Base-by-base conservation (phyloP, 2,888 invertebrate species). In the Cheilosia soror region DNA sequence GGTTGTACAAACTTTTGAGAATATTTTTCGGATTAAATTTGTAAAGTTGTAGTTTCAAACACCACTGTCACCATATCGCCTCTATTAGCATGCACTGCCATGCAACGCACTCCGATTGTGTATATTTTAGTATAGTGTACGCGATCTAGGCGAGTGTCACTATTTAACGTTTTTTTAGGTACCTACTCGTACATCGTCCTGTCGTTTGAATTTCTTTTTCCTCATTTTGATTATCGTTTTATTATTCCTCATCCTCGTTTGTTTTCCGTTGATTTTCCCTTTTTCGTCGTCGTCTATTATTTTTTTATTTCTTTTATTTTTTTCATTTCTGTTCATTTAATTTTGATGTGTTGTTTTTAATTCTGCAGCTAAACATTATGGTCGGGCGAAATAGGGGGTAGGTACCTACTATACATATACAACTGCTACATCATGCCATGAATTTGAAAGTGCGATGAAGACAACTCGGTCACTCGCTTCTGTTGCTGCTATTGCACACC, bases 201-300 rank as follows among this genome's bases (percentile, higher is more conserved):
- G 51, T 73, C 79, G 31, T 63, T 79, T 62, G 79, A 68, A 78
- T 83, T 68, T 68, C 33, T 58, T 83, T 83, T 58, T 73, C 62
- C 78, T 73, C 78, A 57, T 57, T 78, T 83, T 83, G 62, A 78
- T 73, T 78, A 65, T 73, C 51, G 49, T 73, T 78, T 73, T 71
- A 65, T 76, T 82, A 78, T 78, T 78, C 57, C 58, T 69, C 68
- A 68, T 78, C 57, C 63, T 63, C 68, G 63, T 77, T 76, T 60
- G 75, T 68, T 75, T 58, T 57, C 53, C 40, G 80, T 57, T 15
- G 47, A 40, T 53, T 20, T 66, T 65, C 66, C 58, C 44, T 27
- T 31, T 37, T 65, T n/a, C 37, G 40, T 37, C 42, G 49, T 20
- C 25, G 55, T 51, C 65, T 77, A 71, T 82, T 62, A 55, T 60